These are phyloP conservation scores for Liopterus haemorrhoidalis DNA, from an alignment of 2,888 invertebrate genomes.

Conservation along the genomic window DNA sequence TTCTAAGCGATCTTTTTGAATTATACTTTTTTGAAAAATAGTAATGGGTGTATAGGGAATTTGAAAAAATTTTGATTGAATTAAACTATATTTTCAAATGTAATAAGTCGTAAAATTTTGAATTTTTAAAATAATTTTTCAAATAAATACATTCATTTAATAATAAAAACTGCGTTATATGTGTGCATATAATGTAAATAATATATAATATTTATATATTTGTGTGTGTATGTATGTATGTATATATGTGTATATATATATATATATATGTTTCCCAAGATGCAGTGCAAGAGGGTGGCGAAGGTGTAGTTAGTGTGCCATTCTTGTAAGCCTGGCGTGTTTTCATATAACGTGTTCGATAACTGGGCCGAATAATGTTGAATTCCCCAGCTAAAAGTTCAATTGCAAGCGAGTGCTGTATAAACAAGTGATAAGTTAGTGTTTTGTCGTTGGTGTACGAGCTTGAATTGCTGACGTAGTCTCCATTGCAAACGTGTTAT, in stretches of 20 bases:
- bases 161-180: neutral
- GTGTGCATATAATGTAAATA: neutral
- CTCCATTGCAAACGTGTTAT: slow-evolving; percentile 45
- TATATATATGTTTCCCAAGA: slow-evolving; percentile 42
- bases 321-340: slow-evolving; percentile 30
- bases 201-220: neutral
- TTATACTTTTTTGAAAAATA: neutral
- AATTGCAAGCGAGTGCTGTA: too few relatives aligned
- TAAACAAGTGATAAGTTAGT: too few relatives aligned
- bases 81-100: neutral
- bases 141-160: neutral
- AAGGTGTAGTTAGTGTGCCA: slow-evolving; percentile 37
- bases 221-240: neutral
- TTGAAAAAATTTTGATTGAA: slow-evolving; percentile 2
- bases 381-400: too few relatives aligned
- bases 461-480: slow-evolving; percentile 45
- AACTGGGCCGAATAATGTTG: too few relatives aligned
- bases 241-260: slow-evolving; percentile 28
- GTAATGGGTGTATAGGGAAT: neutral
- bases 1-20: slow-evolving; percentile 16
- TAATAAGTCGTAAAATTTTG: neutral
- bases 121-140: neutral
- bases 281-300: slow-evolving; percentile 46
- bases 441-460: slow-evolving; percentile 38
- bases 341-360: too few relatives aligned